Base-by-base conservation (phyloP, 2,888 invertebrate genomes). In the Rutpela maculata region DNA sequence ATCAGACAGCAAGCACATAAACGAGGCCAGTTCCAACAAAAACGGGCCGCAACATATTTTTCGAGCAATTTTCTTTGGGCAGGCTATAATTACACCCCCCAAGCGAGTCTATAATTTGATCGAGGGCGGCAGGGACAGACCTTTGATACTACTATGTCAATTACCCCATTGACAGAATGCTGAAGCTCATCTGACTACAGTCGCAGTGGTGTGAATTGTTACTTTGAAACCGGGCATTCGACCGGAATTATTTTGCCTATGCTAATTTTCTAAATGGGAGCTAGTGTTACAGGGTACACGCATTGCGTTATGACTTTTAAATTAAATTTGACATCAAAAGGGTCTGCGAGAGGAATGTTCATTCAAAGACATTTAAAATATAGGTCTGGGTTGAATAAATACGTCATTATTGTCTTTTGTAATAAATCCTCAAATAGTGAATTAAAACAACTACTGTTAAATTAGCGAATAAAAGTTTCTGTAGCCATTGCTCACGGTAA, bases 61-160 rank as follows among this genome's bases (percentile, higher is more conserved):
- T 87, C 85, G 86, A 86, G 86, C 87, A 88, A 88, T 89, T 89
- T 89, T 88, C 88, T 88, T 84, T 85, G 86, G 87, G 85, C 88
- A 88, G 85, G 84, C 87, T 88, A 87, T 89, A 89, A 89, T 89
- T 89, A 89, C 88, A 88, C 87, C 88, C 88, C 88, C 88, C 86
- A 85, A 86, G 87, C 87, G 84, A 84, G 85, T 84, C 88, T 88
- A 88, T 89, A 89, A 89, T 89, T 89, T 88, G 86, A 87, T 86
- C 84, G 87, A 87, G 88, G 88, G 88, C 87, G 88, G 86, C 85
- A 84, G 85, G 85, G 84, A 84, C 86, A 87, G 87, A 88, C 88
- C 88, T 88, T 88, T 88, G 87, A 88, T 88, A 88, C 88, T 88
- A 86, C 87, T 83, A 88, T 88, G 88, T 88, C 88, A 88, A 88